These are phyloP conservation scores for Leucophenga varia DNA, from an alignment of 1,140 invertebrate genomes.

Conservation along the genomic window DNA sequence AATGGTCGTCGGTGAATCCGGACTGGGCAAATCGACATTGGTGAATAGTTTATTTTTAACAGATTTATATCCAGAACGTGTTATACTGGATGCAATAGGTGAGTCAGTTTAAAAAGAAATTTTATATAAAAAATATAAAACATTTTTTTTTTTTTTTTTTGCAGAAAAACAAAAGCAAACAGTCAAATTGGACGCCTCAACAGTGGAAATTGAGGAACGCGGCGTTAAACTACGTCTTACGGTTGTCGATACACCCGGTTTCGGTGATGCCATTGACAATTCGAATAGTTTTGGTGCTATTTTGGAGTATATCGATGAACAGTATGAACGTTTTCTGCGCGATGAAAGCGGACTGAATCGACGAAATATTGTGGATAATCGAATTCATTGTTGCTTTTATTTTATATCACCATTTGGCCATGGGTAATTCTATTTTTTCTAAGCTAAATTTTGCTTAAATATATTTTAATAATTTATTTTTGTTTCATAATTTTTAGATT, in stretches of 20 bases:
- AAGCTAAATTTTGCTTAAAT: not conserved
- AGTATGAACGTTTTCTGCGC: constrained; percentile 87
- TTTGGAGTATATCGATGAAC: constrained; percentile 91
- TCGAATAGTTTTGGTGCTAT: constrained; percentile 89
- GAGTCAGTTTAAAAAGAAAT: constrained; percentile 33
- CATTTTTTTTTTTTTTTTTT: constrained; percentile 16
- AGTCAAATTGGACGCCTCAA: constrained; percentile 86
- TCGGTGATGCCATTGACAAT: constrained; percentile 98
- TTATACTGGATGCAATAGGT: constrained; percentile 85
- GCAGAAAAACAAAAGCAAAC: constrained; percentile 86
- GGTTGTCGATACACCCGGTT: constrained; percentile 97
- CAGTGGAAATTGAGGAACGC: constrained; percentile 91
- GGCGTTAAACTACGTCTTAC: constrained; percentile 87
- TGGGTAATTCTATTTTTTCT: constrained; percentile 75
- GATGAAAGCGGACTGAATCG: constrained; percentile 91
- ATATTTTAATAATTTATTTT: no score
- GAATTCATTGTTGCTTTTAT: constrained; percentile 97
- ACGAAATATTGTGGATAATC: constrained; percentile 88
- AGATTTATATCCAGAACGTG: constrained; percentile 87
- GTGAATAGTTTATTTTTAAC: constrained; percentile 98
- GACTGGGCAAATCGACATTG: constrained; percentile 95
- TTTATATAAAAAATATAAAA: not conserved
- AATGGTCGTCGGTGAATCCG: constrained; percentile 97
- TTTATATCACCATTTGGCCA: constrained; percentile 99
- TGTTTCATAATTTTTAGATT: constrained; percentile 58